Percentiles rank a stretch among this genome's conserved stretches.
Evolutionary conservation across 2,888 invertebrate genomes (phyloP).

Genomic region (Cynaeus angustus): DNA sequence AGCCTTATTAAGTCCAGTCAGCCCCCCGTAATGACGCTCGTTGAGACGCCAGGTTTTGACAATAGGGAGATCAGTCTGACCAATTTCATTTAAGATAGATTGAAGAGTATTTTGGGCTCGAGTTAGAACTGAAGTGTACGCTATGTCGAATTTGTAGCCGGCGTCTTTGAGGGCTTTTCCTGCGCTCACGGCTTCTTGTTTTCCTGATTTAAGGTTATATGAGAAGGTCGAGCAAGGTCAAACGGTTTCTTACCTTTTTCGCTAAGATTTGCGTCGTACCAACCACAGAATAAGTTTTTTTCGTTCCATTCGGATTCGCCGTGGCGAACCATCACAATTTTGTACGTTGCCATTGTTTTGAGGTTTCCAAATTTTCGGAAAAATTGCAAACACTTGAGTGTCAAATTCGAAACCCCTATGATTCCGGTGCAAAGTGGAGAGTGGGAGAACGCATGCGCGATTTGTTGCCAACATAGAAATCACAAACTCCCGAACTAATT

Average conservation of each 20-base stretch:
- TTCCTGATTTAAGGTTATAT: conserved; percentile 69
- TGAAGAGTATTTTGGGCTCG: conserved; percentile 77
- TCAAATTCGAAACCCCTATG: conserved; percentile 12
- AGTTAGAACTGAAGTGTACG: conserved; percentile 78
- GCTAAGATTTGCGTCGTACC: conserved; percentile 77
- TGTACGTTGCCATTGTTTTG: conserved; percentile 39
- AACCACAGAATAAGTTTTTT: conserved; percentile 78
- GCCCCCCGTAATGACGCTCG: conserved; percentile 80
- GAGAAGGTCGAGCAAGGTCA: conserved; percentile 60
- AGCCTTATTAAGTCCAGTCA: conserved; percentile 80
- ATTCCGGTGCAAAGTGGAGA: too few relatives aligned
- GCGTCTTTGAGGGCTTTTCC: conserved; percentile 78
- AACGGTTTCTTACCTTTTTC: conserved; percentile 72
- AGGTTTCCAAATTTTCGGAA: conserved; percentile 16
- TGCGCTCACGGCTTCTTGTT: conserved; percentile 75
- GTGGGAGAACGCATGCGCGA: too few relatives aligned
- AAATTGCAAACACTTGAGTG: background rate
- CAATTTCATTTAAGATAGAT: conserved; percentile 75
- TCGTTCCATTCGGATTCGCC: conserved; percentile 80
- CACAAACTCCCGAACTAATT: too few relatives aligned
- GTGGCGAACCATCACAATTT: conserved; percentile 75
- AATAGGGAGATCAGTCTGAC: conserved; percentile 74
- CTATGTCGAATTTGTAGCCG: conserved; percentile 76
- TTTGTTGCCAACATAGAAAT: too few relatives aligned
- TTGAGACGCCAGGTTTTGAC: conserved; percentile 78